Conservation (phyloP, 2,888 invertebrate genomes). For the Mycalesis mineus region DNA sequence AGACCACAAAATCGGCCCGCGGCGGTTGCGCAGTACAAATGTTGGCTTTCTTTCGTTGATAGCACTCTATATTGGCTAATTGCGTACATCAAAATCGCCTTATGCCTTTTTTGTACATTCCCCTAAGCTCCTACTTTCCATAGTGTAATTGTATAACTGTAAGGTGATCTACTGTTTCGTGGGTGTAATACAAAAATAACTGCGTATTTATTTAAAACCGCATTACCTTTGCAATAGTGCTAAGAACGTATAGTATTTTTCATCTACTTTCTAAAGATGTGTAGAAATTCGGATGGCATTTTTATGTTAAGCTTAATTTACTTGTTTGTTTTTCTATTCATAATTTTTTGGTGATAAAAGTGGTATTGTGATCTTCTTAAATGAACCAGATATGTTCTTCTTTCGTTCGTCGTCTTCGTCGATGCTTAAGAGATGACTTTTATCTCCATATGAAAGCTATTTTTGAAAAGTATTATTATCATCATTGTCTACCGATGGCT, state of each 20-base stretch:
- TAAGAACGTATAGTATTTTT: neutral
- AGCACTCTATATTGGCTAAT: constrained; percentile 36
- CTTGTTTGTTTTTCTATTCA: too few relatives aligned
- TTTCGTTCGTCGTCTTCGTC: too few relatives aligned
- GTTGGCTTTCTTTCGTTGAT: constrained; percentile 41
- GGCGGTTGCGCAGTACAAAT: constrained; percentile 38
- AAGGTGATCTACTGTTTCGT: constrained; percentile 37
- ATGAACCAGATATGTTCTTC: too few relatives aligned
- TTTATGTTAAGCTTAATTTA: too few relatives aligned
- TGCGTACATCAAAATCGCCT: constrained; percentile 38
- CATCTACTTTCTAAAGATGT: neutral
- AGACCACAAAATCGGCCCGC: constrained; percentile 37
- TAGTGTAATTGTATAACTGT: constrained; percentile 29
- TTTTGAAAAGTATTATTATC: too few relatives aligned
- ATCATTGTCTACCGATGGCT: too few relatives aligned
- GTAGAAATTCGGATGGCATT: neutral
- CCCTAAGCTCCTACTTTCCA: neutral
- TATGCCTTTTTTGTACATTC: constrained; percentile 18
- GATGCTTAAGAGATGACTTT: too few relatives aligned
- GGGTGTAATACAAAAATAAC: constrained; percentile 13
- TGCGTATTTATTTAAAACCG: constrained; percentile 1
- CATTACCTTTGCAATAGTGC: neutral
- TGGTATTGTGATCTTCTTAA: too few relatives aligned
- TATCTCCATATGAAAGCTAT: too few relatives aligned
- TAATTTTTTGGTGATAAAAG: too few relatives aligned